phyloP scores from a whole-genome alignment of 2,888 invertebrate species.

The Pandemis heparana region DNA sequence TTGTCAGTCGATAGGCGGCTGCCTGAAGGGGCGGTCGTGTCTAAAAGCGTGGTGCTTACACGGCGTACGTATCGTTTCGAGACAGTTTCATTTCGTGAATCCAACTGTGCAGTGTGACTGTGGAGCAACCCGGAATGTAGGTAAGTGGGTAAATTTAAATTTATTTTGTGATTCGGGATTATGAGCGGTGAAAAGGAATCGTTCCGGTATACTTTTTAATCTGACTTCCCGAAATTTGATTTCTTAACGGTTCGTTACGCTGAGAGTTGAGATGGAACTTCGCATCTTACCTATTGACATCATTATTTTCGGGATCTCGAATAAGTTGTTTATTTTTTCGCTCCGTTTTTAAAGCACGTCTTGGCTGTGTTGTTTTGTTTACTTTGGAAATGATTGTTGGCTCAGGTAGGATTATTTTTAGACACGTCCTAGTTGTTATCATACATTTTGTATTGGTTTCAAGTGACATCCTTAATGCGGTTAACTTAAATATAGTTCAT shows the following conservation, averaged over 20 bases:
- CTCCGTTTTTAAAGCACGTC: not conserved
- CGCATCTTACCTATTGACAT: conserved; percentile 7
- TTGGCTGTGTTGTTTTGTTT: not conserved
- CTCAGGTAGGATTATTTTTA: not conserved
- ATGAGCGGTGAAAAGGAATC: not conserved
- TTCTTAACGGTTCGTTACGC: conserved; percentile 37
- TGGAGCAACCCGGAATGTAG: conserved; percentile 24
- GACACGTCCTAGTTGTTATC: not conserved
- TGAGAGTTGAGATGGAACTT: conserved; percentile 19
- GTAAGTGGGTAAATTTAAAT: conserved; percentile 9
- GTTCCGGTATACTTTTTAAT: conserved; percentile 34
- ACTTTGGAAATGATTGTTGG: not conserved
- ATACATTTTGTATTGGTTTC: not conserved
- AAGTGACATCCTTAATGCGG: too few relatives aligned
- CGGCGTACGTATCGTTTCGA: conserved; percentile 28
- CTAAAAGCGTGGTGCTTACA: conserved; percentile 13
- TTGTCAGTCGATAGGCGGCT: conserved; percentile 76
- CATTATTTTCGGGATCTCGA: conserved; percentile 12
- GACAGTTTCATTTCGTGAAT: conserved; percentile 15
- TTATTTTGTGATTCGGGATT: conserved; percentile 22
- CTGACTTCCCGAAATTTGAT: conserved; percentile 39
- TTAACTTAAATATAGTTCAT: too few relatives aligned
- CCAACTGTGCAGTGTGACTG: not conserved
- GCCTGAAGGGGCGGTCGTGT: conserved; percentile 59
- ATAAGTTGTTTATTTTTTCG: not conserved